Evolutionary conservation across 2,797 vertebrate genomes (phyloP).

Genomic region (Caiman crocodilus): DNA sequence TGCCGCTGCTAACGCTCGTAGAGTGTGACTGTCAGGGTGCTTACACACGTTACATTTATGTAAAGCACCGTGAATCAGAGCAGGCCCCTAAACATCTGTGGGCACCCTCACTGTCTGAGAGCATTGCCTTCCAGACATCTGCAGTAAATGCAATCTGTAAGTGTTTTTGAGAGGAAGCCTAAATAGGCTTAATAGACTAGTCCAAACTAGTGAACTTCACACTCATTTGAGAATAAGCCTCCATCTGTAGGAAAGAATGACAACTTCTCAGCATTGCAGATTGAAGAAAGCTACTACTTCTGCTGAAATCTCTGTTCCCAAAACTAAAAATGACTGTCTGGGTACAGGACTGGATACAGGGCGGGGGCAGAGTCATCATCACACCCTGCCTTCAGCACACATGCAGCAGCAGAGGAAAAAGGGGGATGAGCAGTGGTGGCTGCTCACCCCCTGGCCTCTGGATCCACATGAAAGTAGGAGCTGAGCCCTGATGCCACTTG

Average conservation of each 20-base stretch:
- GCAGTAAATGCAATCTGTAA: neutral
- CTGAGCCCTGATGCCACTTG: too few relatives aligned
- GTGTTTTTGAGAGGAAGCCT: neutral
- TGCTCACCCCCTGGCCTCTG: too few relatives aligned
- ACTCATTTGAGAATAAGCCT: neutral
- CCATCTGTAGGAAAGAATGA: neutral
- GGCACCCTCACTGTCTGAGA: neutral
- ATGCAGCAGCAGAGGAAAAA: too few relatives aligned
- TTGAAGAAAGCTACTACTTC: neutral
- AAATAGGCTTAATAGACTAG: neutral
- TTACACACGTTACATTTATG: too few relatives aligned
- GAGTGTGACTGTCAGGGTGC: neutral
- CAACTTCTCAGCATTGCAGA: neutral
- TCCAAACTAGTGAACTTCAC: neutral
- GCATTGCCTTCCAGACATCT: neutral
- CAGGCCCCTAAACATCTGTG: too few relatives aligned
- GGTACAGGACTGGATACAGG: neutral
- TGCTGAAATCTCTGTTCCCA: neutral
- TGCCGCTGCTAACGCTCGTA: accelerated
- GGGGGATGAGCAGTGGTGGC: too few relatives aligned
- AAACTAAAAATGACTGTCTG: neutral
- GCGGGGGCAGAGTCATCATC: too few relatives aligned
- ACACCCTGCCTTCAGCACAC: too few relatives aligned
- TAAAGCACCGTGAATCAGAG: too few relatives aligned
- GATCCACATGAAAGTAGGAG: too few relatives aligned